Base-by-base conservation (phyloP, 2,797 vertebrate genomes). In the Cuniculus paca region DNA sequence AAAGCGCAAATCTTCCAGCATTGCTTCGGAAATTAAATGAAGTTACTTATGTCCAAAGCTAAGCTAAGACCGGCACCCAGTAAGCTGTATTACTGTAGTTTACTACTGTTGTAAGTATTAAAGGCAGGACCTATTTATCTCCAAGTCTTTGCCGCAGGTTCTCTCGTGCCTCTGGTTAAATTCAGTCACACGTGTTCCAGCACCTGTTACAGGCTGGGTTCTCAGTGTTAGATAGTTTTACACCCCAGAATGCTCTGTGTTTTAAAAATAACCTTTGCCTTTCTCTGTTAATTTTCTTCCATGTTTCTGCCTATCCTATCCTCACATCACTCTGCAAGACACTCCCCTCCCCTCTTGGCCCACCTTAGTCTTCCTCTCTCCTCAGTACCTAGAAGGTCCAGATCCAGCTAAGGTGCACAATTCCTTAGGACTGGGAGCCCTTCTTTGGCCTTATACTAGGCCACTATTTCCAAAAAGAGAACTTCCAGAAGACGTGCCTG, bases 231-330 rank as follows among this genome's bases (percentile, higher is more conserved):
- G 28, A 77, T 50, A 45, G 6, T 77, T 77, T 77, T 34, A 50
- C 74, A 34, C 50, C 45, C 28, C 16, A 34, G 74, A 34, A 8
- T 90, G n/a, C 28, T 68, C 26, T 78, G 1, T 39, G 20, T 82
- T 24, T 83, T 87, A 95, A 84, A 94, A 61, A 72, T 52, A 45
- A 16, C 26, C 81, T 89, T 84, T 20, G 42, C 70, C 61, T 95
- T 56, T 82, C 54, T 96, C n/a, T 84, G 19, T 56, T 26, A 8
- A 6, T 79, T 86, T 77, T 96, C 31, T 74, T 90, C 63, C 16
- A 12, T 36, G 36, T 82, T 88, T 92, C 65, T 52, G 84, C 8
- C 20, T 61, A 89, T 52, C 50, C 65, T 90, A 22, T n/a, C 70
- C 92, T 92, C 61, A 42, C 70, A 88, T 88, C 34, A 42, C 16